Percentiles rank a stretch among this genome's conserved stretches.
Evolutionary conservation across 2,888 invertebrate species (phyloP).

Genomic region (Ormia ochracea): DNA sequence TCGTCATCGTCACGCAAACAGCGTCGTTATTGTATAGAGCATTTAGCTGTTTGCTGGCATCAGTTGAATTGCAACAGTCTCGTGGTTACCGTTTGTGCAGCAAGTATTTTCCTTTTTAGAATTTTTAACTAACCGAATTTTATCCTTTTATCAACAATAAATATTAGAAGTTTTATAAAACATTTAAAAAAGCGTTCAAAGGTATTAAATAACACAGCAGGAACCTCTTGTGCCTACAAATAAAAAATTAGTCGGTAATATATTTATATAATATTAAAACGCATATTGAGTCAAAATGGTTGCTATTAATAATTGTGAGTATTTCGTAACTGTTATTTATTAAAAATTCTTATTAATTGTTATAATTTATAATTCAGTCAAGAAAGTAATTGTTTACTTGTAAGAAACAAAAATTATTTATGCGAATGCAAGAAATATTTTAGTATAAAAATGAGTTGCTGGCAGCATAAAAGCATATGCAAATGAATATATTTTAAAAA

Average conservation of each 20-base stretch:
- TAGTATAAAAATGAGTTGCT: too few relatives aligned
- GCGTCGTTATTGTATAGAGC: slow-evolving; percentile 42
- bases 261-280: neutral
- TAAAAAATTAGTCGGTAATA: neutral
- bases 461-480: too few relatives aligned
- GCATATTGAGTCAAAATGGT: slow-evolving; percentile 50
- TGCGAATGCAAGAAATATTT: too few relatives aligned
- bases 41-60: slow-evolving; percentile 45
- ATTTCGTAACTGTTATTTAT: neutral
- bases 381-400: neutral
- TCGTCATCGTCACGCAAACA: slow-evolving; percentile 46
- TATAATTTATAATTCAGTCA: neutral
- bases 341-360: neutral
- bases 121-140: slow-evolving; percentile 38
- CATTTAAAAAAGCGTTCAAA: slow-evolving; percentile 30
- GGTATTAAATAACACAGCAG: slow-evolving; percentile 10
- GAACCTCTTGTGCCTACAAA: slow-evolving; percentile 22
- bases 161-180: slow-evolving; percentile 8
- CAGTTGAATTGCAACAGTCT: slow-evolving; percentile 62
- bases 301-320: slow-evolving; percentile 60
- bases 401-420: too few relatives aligned
- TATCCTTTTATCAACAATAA: slow-evolving; percentile 4
- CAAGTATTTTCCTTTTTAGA: slow-evolving; percentile 44
- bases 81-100: slow-evolving; percentile 57
- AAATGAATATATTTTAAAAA: neutral